Percentiles rank a stretch among this genome's conserved stretches.
Conservation (phyloP, 2,113 vertebrate genomes). For the Hucho hucho region DNA sequence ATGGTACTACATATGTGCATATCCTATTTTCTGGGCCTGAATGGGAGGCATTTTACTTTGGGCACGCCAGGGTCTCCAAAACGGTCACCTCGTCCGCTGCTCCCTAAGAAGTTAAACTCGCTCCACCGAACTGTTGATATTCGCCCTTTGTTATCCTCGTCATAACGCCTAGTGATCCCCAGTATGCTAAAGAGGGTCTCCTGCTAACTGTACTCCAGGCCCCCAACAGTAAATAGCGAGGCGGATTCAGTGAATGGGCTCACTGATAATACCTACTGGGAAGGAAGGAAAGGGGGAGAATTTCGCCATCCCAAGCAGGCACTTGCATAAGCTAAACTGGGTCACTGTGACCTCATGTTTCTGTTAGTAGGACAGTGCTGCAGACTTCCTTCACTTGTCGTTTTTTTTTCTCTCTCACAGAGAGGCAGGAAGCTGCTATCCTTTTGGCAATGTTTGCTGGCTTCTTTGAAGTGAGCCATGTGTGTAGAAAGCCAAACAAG, state of each 20-base stretch:
- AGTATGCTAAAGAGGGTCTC: slow-evolving; percentile 71
- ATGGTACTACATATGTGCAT: no score
- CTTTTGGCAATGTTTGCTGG: slow-evolving; percentile 67
- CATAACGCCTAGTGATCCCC: slow-evolving; percentile 65
- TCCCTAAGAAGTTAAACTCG: no score
- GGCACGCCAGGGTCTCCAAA: no score
- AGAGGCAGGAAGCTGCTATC: slow-evolving; percentile 65
- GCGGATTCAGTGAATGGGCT: slow-evolving; percentile 57
- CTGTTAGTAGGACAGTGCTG: slow-evolving; percentile 73
- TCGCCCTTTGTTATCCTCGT: slow-evolving; percentile 74
- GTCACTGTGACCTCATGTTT: slow-evolving; percentile 78
- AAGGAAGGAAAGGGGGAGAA: slow-evolving; percentile 34
- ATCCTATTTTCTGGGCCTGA: no score
- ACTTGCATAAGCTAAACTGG: slow-evolving; percentile 73
- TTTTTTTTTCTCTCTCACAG: slow-evolving; percentile 56
- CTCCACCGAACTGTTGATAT: slow-evolving; percentile 79
- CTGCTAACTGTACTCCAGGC: slow-evolving; percentile 24
- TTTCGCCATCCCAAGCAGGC: slow-evolving; percentile 57
- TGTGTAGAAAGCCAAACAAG: slow-evolving; percentile 45
- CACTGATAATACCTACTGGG: slow-evolving; percentile 41
- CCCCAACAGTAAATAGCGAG: slow-evolving; percentile 69
- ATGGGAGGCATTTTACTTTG: no score
- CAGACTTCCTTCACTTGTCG: slow-evolving; percentile 52
- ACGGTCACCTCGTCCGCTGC: no score
- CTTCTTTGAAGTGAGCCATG: slow-evolving; percentile 72